Conservation (phyloP, 2,797 vertebrate genomes). For the Buceros bicornis region DNA sequence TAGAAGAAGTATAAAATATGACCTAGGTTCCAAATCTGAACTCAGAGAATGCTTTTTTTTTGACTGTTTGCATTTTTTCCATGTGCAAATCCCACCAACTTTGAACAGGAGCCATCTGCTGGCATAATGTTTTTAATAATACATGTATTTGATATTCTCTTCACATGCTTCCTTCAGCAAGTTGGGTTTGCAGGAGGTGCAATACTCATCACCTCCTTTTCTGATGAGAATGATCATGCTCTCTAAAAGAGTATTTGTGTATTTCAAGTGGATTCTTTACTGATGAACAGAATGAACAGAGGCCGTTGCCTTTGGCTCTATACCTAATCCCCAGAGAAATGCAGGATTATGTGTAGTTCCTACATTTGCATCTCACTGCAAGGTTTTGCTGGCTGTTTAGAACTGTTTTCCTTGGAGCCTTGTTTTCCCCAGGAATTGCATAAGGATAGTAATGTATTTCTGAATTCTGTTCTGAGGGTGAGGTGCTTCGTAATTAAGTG, state of each 20-base stretch:
- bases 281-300: not conserved
- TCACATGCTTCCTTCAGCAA: not conserved
- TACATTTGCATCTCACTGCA: not conserved
- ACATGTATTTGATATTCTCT: slow-evolving; percentile 33
- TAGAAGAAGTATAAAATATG: slow-evolving; percentile 9
- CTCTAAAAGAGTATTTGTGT: not conserved
- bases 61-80: not conserved
- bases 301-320: not conserved
- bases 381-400: not conserved
- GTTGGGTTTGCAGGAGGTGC: not conserved
- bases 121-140: slow-evolving; percentile 40
- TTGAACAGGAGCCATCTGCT: slow-evolving; percentile 47
- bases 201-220: not conserved
- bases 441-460: not conserved
- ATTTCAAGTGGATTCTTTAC: not conserved
- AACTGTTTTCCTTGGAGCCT: not conserved
- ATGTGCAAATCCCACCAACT: not conserved
- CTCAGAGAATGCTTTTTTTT: not conserved
- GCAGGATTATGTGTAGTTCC: not conserved
- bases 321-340: not conserved
- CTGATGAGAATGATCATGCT: not conserved
- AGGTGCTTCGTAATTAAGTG: not conserved
- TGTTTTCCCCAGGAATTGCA: not conserved
- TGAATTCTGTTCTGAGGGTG: not conserved
- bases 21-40: slow-evolving; percentile 18